Conservation (phyloP, 2,113 vertebrate genomes). For the Actenoides lindsayi region DNA sequence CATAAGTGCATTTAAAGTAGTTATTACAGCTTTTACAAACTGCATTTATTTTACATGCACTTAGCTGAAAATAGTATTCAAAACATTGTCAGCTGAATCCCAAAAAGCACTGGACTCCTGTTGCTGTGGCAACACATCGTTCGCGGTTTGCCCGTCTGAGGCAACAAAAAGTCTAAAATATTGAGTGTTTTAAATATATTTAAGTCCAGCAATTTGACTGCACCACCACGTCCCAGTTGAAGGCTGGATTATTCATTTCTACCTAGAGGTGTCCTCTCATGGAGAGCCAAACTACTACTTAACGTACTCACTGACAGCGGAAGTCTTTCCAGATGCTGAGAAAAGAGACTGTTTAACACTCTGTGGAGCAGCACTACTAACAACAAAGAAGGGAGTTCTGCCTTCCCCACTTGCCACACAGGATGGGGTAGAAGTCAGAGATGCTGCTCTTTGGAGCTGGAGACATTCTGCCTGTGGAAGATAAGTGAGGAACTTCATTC, state of each 20-base stretch:
- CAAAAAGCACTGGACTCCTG: background rate
- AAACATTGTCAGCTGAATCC: conserved; percentile 33
- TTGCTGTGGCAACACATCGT: conserved; percentile 57
- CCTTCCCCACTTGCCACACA: background rate
- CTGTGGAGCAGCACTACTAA: background rate
- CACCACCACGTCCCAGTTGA: background rate
- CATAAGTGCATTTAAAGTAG: background rate
- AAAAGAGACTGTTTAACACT: background rate
- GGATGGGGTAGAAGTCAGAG: background rate
- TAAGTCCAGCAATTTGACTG: background rate
- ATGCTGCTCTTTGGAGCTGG: background rate
- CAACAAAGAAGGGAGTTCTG: background rate
- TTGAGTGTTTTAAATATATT: background rate
- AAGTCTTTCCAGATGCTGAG: background rate
- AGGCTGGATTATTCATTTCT: background rate
- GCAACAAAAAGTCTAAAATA: background rate
- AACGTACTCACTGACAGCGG: background rate
- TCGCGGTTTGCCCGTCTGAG: background rate
- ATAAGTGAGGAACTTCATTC: background rate
- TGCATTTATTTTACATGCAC: conserved; percentile 57
- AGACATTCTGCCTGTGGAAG: background rate
- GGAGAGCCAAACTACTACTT: background rate
- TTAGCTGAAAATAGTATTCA: conserved; percentile 58
- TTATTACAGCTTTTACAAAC: conserved; percentile 56
- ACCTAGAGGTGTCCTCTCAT: background rate